phyloP scores from a whole-genome alignment of 1,140 invertebrate species.

The Drosophila kohkoa region DNA sequence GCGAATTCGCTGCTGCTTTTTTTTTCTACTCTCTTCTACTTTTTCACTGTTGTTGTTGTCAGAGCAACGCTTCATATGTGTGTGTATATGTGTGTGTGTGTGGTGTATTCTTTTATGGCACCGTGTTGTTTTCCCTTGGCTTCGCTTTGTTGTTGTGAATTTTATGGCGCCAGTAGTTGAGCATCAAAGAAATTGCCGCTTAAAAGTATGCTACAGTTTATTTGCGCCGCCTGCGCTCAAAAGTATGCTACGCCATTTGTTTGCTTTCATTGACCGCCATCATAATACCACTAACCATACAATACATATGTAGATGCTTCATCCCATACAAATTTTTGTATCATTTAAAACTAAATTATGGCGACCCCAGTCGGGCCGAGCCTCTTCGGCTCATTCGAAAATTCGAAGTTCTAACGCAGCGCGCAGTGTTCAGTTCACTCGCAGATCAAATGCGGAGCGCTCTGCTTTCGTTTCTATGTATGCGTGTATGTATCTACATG shows the following conservation, averaged over 20 bases:
- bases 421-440: too few species aligned
- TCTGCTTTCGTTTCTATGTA: too few species aligned
- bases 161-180: constrained; percentile 55
- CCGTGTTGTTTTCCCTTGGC: constrained; percentile 11
- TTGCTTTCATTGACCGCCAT: too few species aligned
- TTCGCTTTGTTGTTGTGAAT: constrained; percentile 13
- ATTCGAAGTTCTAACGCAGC: too few species aligned
- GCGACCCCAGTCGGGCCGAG: too few species aligned
- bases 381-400: too few species aligned
- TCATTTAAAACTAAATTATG: too few species aligned
- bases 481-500: too few species aligned
- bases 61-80: constrained; percentile 11
- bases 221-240: constrained; percentile 16
- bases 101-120: constrained; percentile 1
- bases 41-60: constrained; percentile 1
- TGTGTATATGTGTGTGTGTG: constrained; percentile 1
- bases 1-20: constrained; percentile 18
- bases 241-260: constrained; percentile 46
- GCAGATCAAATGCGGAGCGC: too few species aligned
- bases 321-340: too few species aligned
- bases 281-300: too few species aligned
- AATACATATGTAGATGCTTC: too few species aligned
- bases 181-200: constrained; percentile 32
- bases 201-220: constrained; percentile 56
- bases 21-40: not conserved